Evolutionary conservation across 2,888 invertebrate species (phyloP).

Genomic region (Dolomedes plantarius): DNA sequence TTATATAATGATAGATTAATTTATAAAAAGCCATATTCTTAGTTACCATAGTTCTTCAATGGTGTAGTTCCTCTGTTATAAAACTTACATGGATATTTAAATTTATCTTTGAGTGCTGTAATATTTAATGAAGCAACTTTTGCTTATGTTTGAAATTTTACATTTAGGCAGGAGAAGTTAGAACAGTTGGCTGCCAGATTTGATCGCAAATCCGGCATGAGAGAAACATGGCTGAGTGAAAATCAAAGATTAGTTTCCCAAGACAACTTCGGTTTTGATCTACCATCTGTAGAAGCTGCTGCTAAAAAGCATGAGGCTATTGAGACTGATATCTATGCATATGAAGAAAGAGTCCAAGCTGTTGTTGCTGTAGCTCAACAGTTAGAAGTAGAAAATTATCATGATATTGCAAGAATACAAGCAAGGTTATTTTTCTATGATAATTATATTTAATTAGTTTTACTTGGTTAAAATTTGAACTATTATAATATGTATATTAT

Average conservation of each 20-base stretch:
- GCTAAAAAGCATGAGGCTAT: slow-evolving; percentile 99
- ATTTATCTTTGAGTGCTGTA: too few relatives aligned
- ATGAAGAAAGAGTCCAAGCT: slow-evolving; percentile 98
- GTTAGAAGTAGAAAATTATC: slow-evolving; percentile 97
- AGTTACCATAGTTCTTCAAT: too few relatives aligned
- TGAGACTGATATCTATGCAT: slow-evolving; percentile 99
- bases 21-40: too few relatives aligned
- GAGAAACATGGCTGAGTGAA: slow-evolving; percentile 99
- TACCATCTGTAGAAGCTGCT: slow-evolving; percentile 98
- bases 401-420: slow-evolving; percentile 93
- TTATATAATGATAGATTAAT: too few relatives aligned
- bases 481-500: too few relatives aligned
- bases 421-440: slow-evolving; percentile 76
- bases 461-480: too few relatives aligned
- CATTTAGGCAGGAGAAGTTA: slow-evolving; percentile 93
- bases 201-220: slow-evolving; percentile 99
- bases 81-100: too few relatives aligned
- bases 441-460: too few relatives aligned
- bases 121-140: too few relatives aligned
- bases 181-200: slow-evolving; percentile 97
- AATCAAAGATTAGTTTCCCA: slow-evolving; percentile 98
- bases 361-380: slow-evolving; percentile 98
- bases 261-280: slow-evolving; percentile 99
- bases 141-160: too few relatives aligned
- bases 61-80: too few relatives aligned